Conservation (phyloP, 2,797 vertebrate genomes). For the Cyprinodon diabolis region DNA sequence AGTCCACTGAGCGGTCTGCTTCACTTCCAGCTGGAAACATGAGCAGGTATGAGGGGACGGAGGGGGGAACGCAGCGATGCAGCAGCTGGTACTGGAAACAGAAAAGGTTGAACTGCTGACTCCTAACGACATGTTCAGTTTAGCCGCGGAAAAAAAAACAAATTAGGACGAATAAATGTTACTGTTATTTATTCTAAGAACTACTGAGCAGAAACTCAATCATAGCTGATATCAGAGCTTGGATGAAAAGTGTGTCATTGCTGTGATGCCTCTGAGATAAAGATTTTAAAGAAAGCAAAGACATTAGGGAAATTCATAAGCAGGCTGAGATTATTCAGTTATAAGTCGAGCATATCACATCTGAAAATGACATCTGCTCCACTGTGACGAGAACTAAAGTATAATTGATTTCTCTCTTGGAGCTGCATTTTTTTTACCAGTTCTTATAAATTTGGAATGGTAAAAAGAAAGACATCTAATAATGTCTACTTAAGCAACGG, state of each 20-base stretch:
- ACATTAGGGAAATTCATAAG: constrained; percentile 57
- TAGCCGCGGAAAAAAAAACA: constrained; percentile 41
- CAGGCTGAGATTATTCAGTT: constrained; percentile 30
- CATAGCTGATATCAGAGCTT: background rate
- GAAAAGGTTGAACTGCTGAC: constrained; percentile 37
- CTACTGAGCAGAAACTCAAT: background rate
- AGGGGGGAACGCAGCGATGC: constrained; percentile 40
- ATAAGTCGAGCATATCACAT: constrained; percentile 13
- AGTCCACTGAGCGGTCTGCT: constrained; percentile 62
- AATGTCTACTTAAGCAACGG: background rate
- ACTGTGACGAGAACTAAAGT: constrained; percentile 27
- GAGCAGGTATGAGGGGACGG: constrained; percentile 60
- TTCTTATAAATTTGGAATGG: background rate
- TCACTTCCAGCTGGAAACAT: constrained; percentile 62
- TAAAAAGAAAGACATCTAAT: background rate
- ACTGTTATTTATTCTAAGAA: constrained; percentile 25
- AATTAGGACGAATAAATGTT: constrained; percentile 5
- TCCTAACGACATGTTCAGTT: constrained; percentile 33
- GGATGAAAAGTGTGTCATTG: constrained; percentile 26
- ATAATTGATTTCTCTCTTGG: constrained; percentile 19
- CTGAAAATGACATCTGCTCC: constrained; percentile 24
- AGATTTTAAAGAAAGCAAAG: constrained; percentile 46
- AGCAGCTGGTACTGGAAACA: constrained; percentile 56
- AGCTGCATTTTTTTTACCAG: background rate
- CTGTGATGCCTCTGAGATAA: constrained; percentile 24